These are phyloP conservation scores for Axinella damicornis DNA, from an alignment of 37 sponge, comb jelly and placozoan genomes.

Conservation along the genomic window DNA sequence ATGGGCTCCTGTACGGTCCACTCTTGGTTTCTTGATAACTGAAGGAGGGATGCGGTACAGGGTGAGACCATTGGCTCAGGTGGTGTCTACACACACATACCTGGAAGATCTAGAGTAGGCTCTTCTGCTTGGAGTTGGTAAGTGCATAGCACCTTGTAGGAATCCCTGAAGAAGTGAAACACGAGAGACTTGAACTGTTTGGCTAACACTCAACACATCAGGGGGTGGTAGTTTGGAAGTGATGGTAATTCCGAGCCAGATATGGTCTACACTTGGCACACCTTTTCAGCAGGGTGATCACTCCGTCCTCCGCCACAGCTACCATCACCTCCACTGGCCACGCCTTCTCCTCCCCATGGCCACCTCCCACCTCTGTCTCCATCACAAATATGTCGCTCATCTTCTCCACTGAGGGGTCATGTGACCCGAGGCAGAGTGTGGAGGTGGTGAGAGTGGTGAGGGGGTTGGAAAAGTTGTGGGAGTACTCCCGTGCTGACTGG, in stretches of 20 bases:
- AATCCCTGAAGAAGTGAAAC: not conserved
- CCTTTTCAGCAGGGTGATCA: slow-evolving; percentile 23
- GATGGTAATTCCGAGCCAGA: too few relatives aligned
- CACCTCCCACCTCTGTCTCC: slow-evolving; percentile 19
- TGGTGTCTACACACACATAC: not conserved
- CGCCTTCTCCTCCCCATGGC: slow-evolving; percentile 32
- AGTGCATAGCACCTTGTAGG: not conserved
- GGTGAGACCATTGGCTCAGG: too few relatives aligned
- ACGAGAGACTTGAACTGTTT: too few relatives aligned
- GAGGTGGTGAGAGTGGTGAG: slow-evolving; percentile 22
- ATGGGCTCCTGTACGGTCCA: not conserved
- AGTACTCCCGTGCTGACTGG: slow-evolving; percentile 26
- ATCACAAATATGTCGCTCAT: slow-evolving; percentile 31
- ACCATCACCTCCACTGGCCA: slow-evolving; percentile 52
- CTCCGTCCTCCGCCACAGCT: not conserved
- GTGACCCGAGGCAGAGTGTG: slow-evolving; percentile 35
- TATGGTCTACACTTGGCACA: too few relatives aligned
- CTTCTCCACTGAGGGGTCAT: slow-evolving; percentile 25
- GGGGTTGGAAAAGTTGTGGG: not conserved
- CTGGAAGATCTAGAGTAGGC: slow-evolving; percentile 2
- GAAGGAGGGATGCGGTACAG: not conserved
- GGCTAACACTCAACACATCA: too few relatives aligned
- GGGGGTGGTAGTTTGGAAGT: too few relatives aligned
- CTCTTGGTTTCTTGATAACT: slow-evolving; percentile 6
- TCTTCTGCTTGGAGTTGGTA: not conserved